Base-by-base conservation (phyloP, 2,888 invertebrate species). In the Petrolisthes manimaculis region DNA sequence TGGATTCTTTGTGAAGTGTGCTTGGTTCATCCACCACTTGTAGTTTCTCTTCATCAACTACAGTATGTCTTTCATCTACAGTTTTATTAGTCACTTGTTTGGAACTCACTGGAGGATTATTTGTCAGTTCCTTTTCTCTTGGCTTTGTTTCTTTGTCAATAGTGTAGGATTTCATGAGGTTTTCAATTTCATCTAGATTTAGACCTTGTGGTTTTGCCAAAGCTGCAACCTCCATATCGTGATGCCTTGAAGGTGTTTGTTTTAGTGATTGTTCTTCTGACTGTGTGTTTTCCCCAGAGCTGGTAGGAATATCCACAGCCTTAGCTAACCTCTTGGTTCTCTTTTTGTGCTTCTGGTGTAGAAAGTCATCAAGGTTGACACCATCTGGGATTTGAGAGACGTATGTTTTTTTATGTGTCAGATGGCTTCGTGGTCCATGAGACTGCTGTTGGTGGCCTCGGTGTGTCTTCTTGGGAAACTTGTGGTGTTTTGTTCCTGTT, bases 311-410 rank as follows among this genome's bases (percentile, higher is more conserved):
- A 6, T n/a, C n/a, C 14, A 71, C n/a, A 6, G n/a, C n/a, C 71
- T 71, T 21, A 71, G 71, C 71, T 21, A 71, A n/a, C 71, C 81
- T 81, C 81, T 81, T 81, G 56, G 18, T 12, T 21, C 81, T 56
- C 37, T 9, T 37, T 5, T 53, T 53, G 18, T 61, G 37, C 24
- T 81, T 56, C 51, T 56, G 81, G 37, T 6, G 24, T 0, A 51
- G 9, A 12, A 56, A 54, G 21, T 6, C 37, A 67, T 21, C 21
- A n/a, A n/a, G n/a, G 6, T 6, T 21, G 21, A 21, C 71, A 37
- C 37, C 37, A 37, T 37, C 37, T 37, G 37, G 37, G 37, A 37
- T 37, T 37, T 37, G 37, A 37, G 37, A 37, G 37, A 37, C 37
- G 37, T 37, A 37, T 1, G 37, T 0, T 37, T 37, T 37, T 37